Base-by-base conservation (phyloP, 2,797 vertebrate species). In the Chelidonichthys spinosus region DNA sequence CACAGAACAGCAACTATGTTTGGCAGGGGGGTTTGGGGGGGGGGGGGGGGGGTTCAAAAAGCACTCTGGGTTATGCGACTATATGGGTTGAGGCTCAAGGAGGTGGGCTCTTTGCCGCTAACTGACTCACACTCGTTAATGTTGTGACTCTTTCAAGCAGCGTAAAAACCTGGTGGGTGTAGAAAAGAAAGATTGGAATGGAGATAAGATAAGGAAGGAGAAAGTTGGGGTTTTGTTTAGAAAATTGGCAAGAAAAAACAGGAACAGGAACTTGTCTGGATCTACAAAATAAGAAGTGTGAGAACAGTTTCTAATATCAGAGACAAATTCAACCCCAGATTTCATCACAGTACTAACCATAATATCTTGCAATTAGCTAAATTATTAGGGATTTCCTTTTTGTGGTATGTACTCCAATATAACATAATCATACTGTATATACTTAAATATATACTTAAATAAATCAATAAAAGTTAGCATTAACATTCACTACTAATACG, bases 101-200 rank as follows among this genome's bases (percentile, higher is more conserved):
- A 90, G 74, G 72, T 76, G 87, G 89, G 90, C 88, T 90, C 69
- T 86, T 85, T 67, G 87, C 90, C 86, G 85, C 93, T 93, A 89
- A 95, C 93, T 91, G 92, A 95, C 95, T 96, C 95, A 95, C 95
- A 89, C 94, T 95, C 76, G 95, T 95, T 92, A 96, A 93, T 82
- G 94, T 94, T 91, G 95, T 95, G 94, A 95, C 95, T 95, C 95
- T 93, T 95, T 95, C 95, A 78, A 95, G 95, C 94, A 96, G 95
- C 92, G 93, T 88, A 94, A 96, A 95, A 92, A 95, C 95, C 95
- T 95, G 94, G 93, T 92, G 78, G 90, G 93, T 87, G 90, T 82
- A 85, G 93, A 93, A 94, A 52, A 88, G 76, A 83, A 91, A 93
- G 86, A 87, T 90, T 84, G 89, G 87, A 79, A 93, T 93, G 93